Base-by-base conservation (phyloP, 1,140 invertebrate species). In the Popillia japonica region DNA sequence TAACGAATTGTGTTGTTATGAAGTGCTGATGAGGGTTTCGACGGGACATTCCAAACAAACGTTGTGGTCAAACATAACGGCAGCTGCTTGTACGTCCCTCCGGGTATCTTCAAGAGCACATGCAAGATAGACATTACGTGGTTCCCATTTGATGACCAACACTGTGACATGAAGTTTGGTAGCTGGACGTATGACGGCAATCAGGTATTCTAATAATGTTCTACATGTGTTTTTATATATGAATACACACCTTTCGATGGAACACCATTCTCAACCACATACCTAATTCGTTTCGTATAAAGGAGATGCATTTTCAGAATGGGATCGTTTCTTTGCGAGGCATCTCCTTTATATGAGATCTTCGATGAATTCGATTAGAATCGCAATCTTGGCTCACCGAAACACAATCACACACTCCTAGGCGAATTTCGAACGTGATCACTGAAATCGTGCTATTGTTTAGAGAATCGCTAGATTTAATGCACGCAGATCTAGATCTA, bases 111-210 rank as follows among this genome's bases (percentile, higher is more conserved):
- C 92, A 98, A 97, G 91, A 98, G 96, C 92, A 98, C 96, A 90
- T 99, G 98, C 92, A 95, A 96, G 91, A 99, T 99, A 90, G 96
- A 99, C 92, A 99, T 99, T 91, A 97, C 95, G 86, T 98, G 96
- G 96, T 99, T 98, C 90, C 97, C 97, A 86, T 99, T 98, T 92
- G 97, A 99, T 91, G 96, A 98, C 89, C 97, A 99, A 92, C 93
- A 94, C 88, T 99, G 96, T 91, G 92, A 95, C 87, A 95, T 98
- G 94, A 96, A 96, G 92, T 96, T 97, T 88, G 95, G 95, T 91
- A 96, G 95, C 90, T 97, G 96, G 95, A 96, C 95, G 86, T 97
- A 97, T 90, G 94, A 96, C 88, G 96, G 96, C 88, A 93, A 93
- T 89, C 94, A 96, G 93, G 95, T 96, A 93, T 76, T 79, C 74